Percentiles rank a stretch among this genome's conserved stretches.
These are phyloP conservation scores for Spatula clypeata DNA, from an alignment of 2,797 vertebrate genomes.

Conservation along the genomic window DNA sequence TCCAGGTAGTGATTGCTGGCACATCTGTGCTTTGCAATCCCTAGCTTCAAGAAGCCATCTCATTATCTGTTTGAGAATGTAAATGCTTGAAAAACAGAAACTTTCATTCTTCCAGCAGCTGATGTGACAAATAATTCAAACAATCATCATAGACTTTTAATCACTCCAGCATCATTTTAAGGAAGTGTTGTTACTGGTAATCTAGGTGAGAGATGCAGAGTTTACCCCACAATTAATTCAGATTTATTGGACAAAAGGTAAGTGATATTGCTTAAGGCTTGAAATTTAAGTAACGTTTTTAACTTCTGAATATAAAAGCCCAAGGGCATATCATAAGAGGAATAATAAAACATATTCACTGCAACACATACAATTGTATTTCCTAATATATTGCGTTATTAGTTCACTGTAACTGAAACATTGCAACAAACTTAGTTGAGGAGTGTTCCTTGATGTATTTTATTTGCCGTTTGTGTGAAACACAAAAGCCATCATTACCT, in stretches of 20 bases:
- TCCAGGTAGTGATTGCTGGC: background rate
- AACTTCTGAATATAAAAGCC: constrained; percentile 14
- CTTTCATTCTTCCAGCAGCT: background rate
- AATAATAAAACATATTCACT: background rate
- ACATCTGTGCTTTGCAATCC: background rate
- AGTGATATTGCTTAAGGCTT: constrained; percentile 12
- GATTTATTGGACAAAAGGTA: constrained; percentile 39
- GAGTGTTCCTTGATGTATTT: background rate
- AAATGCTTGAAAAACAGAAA: background rate
- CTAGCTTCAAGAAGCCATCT: background rate
- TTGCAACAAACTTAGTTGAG: background rate
- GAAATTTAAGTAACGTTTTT: constrained; percentile 22
- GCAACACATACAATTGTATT: background rate
- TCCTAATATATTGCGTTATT: background rate
- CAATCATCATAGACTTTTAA: background rate
- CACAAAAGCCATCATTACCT: background rate
- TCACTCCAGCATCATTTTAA: background rate
- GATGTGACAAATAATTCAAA: background rate
- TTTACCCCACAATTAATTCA: constrained; percentile 29
- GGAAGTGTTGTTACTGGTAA: constrained; percentile 7
- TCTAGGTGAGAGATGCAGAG: background rate
- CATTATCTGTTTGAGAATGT: background rate
- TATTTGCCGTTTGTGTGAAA: background rate
- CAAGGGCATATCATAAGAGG: background rate
- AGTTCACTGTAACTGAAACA: background rate